phyloP scores from a whole-genome alignment of 2,797 vertebrate genomes.

The Macropodus opercularis region DNA sequence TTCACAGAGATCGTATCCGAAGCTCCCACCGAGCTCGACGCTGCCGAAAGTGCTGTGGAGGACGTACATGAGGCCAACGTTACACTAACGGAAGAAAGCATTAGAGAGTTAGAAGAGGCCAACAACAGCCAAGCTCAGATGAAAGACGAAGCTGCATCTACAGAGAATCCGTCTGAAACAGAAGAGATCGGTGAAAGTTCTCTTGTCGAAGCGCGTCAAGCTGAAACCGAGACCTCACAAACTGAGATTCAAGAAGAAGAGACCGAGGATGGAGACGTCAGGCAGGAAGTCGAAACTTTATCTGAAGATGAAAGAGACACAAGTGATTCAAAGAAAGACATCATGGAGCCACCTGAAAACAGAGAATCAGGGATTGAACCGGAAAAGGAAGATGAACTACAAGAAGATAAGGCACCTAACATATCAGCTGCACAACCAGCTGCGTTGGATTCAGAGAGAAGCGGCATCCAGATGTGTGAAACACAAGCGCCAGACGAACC shows the following conservation, averaged over 20 bases:
- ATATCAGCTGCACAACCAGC: no score
- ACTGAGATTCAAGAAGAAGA: conserved; percentile 20
- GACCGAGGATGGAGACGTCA: conserved; percentile 4
- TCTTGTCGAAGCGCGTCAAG: conserved; percentile 4
- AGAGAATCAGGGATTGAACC: background rate
- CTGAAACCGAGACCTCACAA: conserved; percentile 24
- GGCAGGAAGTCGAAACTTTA: conserved; percentile 14
- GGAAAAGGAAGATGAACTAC: no score
- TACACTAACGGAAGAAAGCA: conserved; percentile 30
- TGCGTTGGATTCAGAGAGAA: background rate
- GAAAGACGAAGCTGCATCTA: conserved; percentile 13
- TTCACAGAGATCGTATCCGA: conserved; percentile 62
- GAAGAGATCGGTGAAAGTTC: conserved; percentile 12
- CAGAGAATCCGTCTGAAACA: conserved; percentile 13
- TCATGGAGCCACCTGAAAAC: conserved; percentile 15
- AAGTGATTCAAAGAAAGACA: conserved; percentile 10
- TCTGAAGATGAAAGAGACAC: conserved; percentile 7
- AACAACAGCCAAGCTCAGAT: conserved; percentile 18
- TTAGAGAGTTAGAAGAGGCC: conserved; percentile 26
- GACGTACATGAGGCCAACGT: conserved; percentile 47
- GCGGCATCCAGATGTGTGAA: no score
- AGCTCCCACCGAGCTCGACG: conserved; percentile 46
- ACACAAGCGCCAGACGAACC: no score
- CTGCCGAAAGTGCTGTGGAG: conserved; percentile 48
- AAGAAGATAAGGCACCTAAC: no score